Base-by-base conservation (phyloP, 35 echinoderm and acorn worm genomes). In the Ophiothrix spiculata region DNA sequence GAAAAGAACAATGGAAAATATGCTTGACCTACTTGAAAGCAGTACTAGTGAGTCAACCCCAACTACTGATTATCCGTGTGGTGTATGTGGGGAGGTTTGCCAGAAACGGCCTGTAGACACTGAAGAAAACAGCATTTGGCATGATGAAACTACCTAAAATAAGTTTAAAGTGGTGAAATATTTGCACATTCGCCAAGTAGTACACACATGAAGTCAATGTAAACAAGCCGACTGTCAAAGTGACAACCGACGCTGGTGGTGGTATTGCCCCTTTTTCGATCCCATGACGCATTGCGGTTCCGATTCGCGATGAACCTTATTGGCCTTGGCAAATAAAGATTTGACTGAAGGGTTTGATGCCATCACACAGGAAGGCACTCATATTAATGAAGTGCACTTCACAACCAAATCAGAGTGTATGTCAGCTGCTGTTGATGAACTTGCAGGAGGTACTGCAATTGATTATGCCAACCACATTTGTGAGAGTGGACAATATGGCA, bases 331-430 rank as follows among this genome's bases (percentile, higher is more conserved):
- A 25, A 64, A 10, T 29, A 14, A 78, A 87, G 32, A 88, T 37
- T 74, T 79, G 0, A 88, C 41, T 11, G 19, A 79, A 11, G 86
- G 39, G 4, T 88, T 79, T 80, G 86, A 88, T 38, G 86, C 77
- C 19, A 88, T 34, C 8, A 88, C 86, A 16, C 86, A 80, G 33
- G 77, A 88, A n/a, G 46, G 86, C 0, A 39, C 56, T 33, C 86
- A 88, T n/a, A 36, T 88, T 35, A 88, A 87, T 56, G 45, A 75
- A 31, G 36, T 87, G 4, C 86, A 87, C 37, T 33, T 87, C 1
- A 87, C 86, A 11, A 87, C 74, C 13, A 29, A 54, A 77, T 31
- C 29, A 46, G 45, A 78, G 38, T 87, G 85, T 32, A 0, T 76
- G 21, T 17, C 75, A 34, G n/a, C 41, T 46, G 80, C 37, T 25